These are phyloP conservation scores for Enhydra lutris DNA, from an alignment of 2,113 vertebrate species.

Conservation along the genomic window DNA sequence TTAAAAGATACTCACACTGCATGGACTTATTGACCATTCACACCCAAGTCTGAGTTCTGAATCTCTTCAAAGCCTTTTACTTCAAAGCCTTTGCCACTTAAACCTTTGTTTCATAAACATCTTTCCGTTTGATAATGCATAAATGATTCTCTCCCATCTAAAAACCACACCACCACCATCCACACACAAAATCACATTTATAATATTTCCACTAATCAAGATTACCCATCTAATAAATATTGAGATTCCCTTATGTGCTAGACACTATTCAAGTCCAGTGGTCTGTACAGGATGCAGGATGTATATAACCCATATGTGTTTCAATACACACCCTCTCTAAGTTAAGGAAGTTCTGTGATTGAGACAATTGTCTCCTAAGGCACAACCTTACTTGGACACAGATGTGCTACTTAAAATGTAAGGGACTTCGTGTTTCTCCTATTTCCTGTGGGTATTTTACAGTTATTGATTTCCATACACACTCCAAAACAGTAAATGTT, in stretches of 20 bases:
- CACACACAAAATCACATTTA: neutral
- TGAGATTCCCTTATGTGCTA: neutral
- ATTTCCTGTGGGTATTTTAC: neutral
- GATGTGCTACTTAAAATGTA: neutral
- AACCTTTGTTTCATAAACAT: neutral
- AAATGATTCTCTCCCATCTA: neutral
- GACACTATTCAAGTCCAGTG: neutral
- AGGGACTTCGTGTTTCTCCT: neutral
- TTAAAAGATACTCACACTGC: neutral
- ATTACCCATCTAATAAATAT: neutral
- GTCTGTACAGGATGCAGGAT: neutral
- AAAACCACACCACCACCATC: neutral
- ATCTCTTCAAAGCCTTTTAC: neutral
- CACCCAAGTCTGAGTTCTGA: neutral
- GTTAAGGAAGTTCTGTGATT: neutral
- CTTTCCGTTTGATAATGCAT: neutral
- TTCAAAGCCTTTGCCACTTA: neutral
- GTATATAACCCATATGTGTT: neutral
- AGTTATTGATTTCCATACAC: neutral
- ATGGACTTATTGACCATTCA: neutral
- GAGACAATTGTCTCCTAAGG: neutral
- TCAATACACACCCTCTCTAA: neutral
- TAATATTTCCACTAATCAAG: neutral
- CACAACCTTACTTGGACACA: neutral
- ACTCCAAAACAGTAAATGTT: neutral